Evolutionary conservation across 2,113 vertebrate species (phyloP), one percentile per base, ranked within the genome.

Genomic region (Corythaeola cristata): DNA sequence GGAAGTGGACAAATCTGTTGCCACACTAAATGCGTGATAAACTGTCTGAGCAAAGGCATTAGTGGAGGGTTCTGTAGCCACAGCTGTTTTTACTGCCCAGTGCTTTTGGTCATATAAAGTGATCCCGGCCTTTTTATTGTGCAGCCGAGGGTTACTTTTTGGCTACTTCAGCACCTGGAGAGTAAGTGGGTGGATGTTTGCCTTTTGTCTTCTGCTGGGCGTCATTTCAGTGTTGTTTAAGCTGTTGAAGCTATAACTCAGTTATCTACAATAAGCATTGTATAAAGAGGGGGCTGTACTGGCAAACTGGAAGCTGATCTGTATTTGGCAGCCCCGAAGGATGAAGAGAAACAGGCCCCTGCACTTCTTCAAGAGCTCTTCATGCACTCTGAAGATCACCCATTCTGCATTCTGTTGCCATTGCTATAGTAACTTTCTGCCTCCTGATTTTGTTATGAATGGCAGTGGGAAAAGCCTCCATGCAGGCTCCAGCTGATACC

Each of bases 371-470:
- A 33, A 50, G 52, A n/a, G 88, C 86, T 39, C 83, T 8, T 11
- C 37, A 39, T 33, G 27, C 55, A 41, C 75, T 74, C 87, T 7
- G 22, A 16, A 17, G 56, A 78, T 53, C 72, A 14, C 28, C 89
- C 68, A 1, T 15, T 35, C 84, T 8, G 69, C 97, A 5, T 94
- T 91, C 79, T 93, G 91, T 23, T 69, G 85, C 95, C 88, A 96
- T 97, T 73, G 96, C 97, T 94, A 96, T 96, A 96, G 97, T 60
- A 94, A 97, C 96, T 96, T 91, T 88, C 26, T 89, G 89, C 88
- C 94, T 71, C 86, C 92, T 56, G 88, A 15, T 90, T 96, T 74
- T 30, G 80, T 85, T 95, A 11, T 83, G 93, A 88, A 93, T 82
- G 95, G 95, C 93, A 27, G 6, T 16, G 91, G 94, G 72, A 50